A percentile compares a stretch with the other conserved stretches of the same genome.
Evolutionary conservation across 2,888 invertebrate species (phyloP).

Genomic region (Microplitis manilae): DNA sequence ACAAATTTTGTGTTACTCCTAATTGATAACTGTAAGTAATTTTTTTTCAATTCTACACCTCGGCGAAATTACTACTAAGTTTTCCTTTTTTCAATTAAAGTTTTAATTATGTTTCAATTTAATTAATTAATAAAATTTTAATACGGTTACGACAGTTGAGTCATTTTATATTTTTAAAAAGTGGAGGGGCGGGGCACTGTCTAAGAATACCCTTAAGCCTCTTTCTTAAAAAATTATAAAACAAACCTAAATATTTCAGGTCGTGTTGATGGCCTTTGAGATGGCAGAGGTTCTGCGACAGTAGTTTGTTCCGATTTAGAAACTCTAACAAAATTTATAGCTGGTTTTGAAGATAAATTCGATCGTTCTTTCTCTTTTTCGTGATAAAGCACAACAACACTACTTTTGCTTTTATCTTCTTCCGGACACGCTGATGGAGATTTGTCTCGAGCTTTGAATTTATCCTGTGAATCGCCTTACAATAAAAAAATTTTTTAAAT

Average conservation of each 20-base stretch:
- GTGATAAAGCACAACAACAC: conserved; percentile 62
- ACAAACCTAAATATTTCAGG: background rate
- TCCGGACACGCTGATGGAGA: conserved; percentile 39
- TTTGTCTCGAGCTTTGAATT: conserved; percentile 26
- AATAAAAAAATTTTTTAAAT: background rate
- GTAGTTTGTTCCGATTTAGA: conserved; percentile 57
- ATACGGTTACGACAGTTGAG: too few relatives aligned
- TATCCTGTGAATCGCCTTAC: background rate
- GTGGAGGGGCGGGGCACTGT: too few relatives aligned
- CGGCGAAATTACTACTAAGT: too few relatives aligned
- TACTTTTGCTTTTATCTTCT: conserved; percentile 62
- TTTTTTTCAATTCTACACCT: too few relatives aligned
- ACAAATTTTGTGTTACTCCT: too few relatives aligned
- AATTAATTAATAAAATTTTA: too few relatives aligned
- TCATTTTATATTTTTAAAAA: too few relatives aligned
- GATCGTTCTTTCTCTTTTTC: conserved; percentile 45
- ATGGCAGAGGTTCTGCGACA: conserved; percentile 43
- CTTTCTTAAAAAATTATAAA: background rate
- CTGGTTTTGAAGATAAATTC: conserved; percentile 36
- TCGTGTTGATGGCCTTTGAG: conserved; percentile 23
- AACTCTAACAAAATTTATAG: conserved; percentile 47
- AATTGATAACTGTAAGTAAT: too few relatives aligned
- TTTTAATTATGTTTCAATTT: too few relatives aligned
- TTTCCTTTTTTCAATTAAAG: too few relatives aligned
- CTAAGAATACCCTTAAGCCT: too few relatives aligned